phyloP scores from a whole-genome alignment of 2,888 invertebrate genomes.

The Acleris literana region DNA sequence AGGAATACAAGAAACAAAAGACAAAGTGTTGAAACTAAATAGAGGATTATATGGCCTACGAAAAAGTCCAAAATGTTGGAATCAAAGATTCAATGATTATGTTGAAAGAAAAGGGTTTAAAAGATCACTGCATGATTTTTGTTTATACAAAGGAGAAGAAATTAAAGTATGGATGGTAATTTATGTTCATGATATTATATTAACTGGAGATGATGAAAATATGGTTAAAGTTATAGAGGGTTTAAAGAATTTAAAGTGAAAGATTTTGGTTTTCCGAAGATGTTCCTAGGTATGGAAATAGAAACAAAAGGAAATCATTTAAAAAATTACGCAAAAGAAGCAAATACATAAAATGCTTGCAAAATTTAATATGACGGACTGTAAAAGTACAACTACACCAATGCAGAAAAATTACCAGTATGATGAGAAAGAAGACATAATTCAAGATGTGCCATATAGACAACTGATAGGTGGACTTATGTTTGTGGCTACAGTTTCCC shows the following conservation, averaged over 20 bases:
- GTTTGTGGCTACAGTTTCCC: slow-evolving; percentile 6
- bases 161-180: slow-evolving; percentile 19
- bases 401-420: not conserved
- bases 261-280: slow-evolving; percentile 23
- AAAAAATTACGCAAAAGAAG: slow-evolving; percentile 29
- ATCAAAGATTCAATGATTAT: slow-evolving; percentile 31
- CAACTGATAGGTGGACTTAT: slow-evolving; percentile 8
- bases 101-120: slow-evolving; percentile 6
- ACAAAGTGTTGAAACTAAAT: slow-evolving; percentile 33
- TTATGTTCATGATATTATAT: slow-evolving; percentile 24
- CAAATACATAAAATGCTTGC: slow-evolving; percentile 30
- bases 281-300: slow-evolving; percentile 34
- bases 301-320: slow-evolving; percentile 14
- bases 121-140: slow-evolving; percentile 25
- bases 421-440: not conserved
- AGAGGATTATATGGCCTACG: slow-evolving; percentile 33
- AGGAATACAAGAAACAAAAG: slow-evolving; percentile 20
- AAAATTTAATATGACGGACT: slow-evolving; percentile 32
- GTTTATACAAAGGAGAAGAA: slow-evolving; percentile 12
- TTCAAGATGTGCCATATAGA: slow-evolving; percentile 1
- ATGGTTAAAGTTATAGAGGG: slow-evolving; percentile 14
- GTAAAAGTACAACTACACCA: slow-evolving; percentile 12
- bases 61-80: slow-evolving; percentile 36
- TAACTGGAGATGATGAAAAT: slow-evolving; percentile 10
- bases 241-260: slow-evolving; percentile 31